Base-by-base conservation (phyloP, 2,797 vertebrate species). In the Notamacropus eugenii region DNA sequence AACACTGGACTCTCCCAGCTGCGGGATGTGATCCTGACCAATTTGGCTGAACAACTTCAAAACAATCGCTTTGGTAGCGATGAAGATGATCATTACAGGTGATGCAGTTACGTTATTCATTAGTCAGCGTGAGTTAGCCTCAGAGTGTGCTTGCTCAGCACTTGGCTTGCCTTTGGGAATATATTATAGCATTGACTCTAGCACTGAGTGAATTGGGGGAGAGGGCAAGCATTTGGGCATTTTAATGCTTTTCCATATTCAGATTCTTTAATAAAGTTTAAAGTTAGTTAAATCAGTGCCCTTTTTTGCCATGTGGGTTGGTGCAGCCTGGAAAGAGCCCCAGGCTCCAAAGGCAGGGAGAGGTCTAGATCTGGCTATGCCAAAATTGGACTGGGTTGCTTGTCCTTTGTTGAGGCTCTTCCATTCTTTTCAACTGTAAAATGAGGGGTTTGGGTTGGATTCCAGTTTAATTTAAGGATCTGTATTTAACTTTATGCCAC, bases 51-150 rank as follows among this genome's bases (percentile, higher is more conserved):
- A 93, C 99, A 99, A 96, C 99, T 99, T 95, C 99, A 99, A 98
- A 99, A 99, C 98, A 99, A 99, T 98, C 99, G 99, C 97, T 99
- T 99, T 98, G 99, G 99, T 58, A 99, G 99, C 96, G 99, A 99
- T 97, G 99, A 99, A 67, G 99, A 99, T 91, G 99, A 99, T 96
- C 99, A 99, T 98, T 99, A 99, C 98, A 99, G 99, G 99, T 99
- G 98, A 98, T 93, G 34, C 82, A 28, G 29, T 58, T 95, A 0
- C 22, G 16, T 55, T 92, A 24, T 59, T 95, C 91, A 67, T 57
- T 93, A 52, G 93, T 91, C 29, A 55, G 31, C 10, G 0, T 93
- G 46, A 52, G 82, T 67, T 93, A 57, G 54, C 24, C 54, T 82
- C 91, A 96, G 58, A 92, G 57, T 96, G 52, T 67, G 40, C 90